A percentile compares a stretch with the other conserved stretches of the same genome.
Conservation (phyloP, 2,888 invertebrate genomes). For the Cinara cedri region DNA sequence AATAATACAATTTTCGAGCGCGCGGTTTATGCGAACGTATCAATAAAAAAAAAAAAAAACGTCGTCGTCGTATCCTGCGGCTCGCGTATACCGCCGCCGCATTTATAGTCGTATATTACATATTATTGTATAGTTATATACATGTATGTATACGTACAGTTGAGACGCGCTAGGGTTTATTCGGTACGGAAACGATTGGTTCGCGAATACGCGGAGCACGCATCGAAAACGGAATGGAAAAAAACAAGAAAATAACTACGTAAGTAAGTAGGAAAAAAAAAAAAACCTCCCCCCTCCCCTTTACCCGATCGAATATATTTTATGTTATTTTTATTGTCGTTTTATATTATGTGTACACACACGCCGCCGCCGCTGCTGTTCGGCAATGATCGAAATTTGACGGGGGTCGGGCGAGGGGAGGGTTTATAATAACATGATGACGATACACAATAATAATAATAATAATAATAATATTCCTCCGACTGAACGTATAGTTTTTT, state of each 20-base stretch:
- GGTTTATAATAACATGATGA: no score
- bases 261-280: background rate
- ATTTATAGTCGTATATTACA: no score
- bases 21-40: background rate
- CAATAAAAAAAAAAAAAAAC: slow-evolving; percentile 21
- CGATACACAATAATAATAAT: no score
- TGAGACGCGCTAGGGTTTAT: slow-evolving; percentile 48
- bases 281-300: no score
- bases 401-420: slow-evolving; percentile 19
- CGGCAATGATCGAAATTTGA: slow-evolving; percentile 55
- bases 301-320: slow-evolving; percentile 29
- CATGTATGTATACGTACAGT: no score
- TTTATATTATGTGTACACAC: no score
- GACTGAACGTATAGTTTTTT: slow-evolving; percentile 25
- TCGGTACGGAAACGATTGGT: slow-evolving; percentile 56
- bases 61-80: background rate
- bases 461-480: no score
- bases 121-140: no score
- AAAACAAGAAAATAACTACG: background rate
- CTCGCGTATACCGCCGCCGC: no score
- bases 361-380: no score
- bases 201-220: no score
- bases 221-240: background rate
- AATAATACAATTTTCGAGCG: slow-evolving; percentile 52
- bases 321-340: slow-evolving; percentile 56